Percentiles rank a stretch among this genome's conserved stretches.
phyloP scores from a whole-genome alignment of 2,888 invertebrate genomes.

The Eurytoma adleriae region DNA sequence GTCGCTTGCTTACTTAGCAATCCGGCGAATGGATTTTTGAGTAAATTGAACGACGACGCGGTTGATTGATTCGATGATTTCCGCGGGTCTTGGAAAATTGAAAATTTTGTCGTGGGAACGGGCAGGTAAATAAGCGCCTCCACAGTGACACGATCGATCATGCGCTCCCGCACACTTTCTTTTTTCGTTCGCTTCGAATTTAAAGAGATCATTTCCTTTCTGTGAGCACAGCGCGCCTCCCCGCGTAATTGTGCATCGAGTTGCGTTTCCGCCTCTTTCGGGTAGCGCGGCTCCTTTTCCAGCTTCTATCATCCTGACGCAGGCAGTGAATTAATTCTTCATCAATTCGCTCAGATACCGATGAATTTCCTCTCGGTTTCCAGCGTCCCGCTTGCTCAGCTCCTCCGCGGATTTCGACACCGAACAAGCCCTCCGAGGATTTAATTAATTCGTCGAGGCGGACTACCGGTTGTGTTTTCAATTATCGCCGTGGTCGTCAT shows the following conservation, averaged over 20 bases:
- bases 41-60: no score
- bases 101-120: no score
- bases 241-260: neutral
- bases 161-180: no score
- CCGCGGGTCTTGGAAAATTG: no score
- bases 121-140: no score
- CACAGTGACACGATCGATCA: no score
- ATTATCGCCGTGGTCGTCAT: constrained; percentile 14
- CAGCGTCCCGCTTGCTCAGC: neutral
- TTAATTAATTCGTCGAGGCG: constrained; percentile 36
- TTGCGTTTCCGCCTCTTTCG: neutral
- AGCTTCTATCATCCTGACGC: neutral
- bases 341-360: constrained; percentile 23
- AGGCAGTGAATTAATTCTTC: constrained; percentile 50
- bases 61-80: no score
- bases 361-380: constrained; percentile 40
- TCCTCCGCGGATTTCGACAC: neutral
- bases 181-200: no score
- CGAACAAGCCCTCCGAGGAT: constrained; percentile 24
- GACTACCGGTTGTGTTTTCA: constrained; percentile 8
- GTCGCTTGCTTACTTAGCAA: no score
- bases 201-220: no score
- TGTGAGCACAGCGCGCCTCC: no score
- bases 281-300: neutral
- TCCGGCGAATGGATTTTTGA: no score